Base-by-base conservation (phyloP, 2,888 invertebrate genomes). In the Catocala sponsa region DNA sequence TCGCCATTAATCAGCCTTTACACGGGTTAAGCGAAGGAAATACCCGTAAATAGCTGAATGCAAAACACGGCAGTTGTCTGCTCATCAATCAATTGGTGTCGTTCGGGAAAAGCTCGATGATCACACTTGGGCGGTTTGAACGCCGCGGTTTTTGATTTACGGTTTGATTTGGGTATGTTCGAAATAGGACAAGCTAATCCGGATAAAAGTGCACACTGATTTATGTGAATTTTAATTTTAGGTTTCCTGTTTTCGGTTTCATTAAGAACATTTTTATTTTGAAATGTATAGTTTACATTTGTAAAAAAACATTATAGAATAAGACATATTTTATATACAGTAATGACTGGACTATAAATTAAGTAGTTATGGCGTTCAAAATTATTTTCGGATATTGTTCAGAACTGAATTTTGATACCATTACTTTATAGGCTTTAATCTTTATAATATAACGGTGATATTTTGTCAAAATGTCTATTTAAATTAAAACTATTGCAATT, bases 41-140 rank as follows among this genome's bases (percentile, higher is more conserved):
- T 91, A 86, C 91, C 91, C 91, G 92, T 93, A 94, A 94, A 94
- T 94, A 94, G 92, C 89, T 90, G 86, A 91, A 94, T 92, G 93
- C 93, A 94, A 94, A 93, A 94, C 90, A 89, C 89, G 88, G 87
- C 89, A 91, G 90, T 92, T 91, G 92, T 90, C 91, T 84, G 86
- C 88, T 90, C 93, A 94, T 94, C 93, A 92, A 94, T 94, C 94
- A 94, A 88, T 85, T 80, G 71, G 68, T 77, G 80, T 74, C 78
- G 65, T 75, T 82, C 63, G 62, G 62, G 70, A 73, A 80, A 78
- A 63, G 65, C 66, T 61, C 11, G 38, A 11, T 44, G 59, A 47
- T 55, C 50, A 35, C 60, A 65, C 46, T 54, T 53, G 50, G 51
- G 70, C 77, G 77, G 63, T 70, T 35, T 44, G 32, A 70, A 74